Percentiles rank a stretch among this genome's conserved stretches.
These are phyloP conservation scores for Apostichopus parvimensis DNA, from an alignment of 35 echinoderm and acorn worm species.

Conservation along the genomic window DNA sequence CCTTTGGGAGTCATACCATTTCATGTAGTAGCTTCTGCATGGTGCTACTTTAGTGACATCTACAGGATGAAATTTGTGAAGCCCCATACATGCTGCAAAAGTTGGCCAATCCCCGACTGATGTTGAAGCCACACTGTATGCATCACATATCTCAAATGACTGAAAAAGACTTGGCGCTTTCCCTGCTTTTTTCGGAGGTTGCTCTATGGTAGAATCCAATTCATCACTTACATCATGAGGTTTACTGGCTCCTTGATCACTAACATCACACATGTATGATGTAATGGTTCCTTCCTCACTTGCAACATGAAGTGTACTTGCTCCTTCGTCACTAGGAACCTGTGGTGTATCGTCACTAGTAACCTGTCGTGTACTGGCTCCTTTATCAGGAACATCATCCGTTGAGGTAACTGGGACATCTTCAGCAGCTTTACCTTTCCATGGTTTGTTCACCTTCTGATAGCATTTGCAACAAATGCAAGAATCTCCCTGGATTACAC, in stretches of 20 bases:
- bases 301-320: too few relatives aligned
- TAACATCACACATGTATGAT: too few relatives aligned
- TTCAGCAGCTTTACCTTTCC: neutral
- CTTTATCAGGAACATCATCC: neutral
- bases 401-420: neutral
- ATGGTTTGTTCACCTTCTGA: neutral
- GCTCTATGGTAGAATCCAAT: too few relatives aligned
- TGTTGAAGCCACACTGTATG: neutral
- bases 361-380: too few relatives aligned
- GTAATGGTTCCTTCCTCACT: too few relatives aligned
- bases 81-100: neutral
- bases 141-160: neutral
- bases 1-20: neutral
- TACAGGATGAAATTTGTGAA: neutral
- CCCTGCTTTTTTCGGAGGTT: neutral
- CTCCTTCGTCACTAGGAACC: too few relatives aligned
- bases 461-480: constrained; percentile 22
- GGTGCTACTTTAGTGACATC: neutral
- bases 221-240: too few relatives aligned
- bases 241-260: too few relatives aligned
- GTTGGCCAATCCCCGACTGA: neutral
- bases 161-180: neutral
- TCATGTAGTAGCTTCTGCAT: neutral
- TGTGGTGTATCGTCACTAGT: too few relatives aligned
- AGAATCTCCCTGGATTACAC: neutral